A percentile compares a stretch with the other conserved stretches of the same genome.
phyloP scores from a whole-genome alignment of 1,140 invertebrate species.

The Nymphalis io region DNA sequence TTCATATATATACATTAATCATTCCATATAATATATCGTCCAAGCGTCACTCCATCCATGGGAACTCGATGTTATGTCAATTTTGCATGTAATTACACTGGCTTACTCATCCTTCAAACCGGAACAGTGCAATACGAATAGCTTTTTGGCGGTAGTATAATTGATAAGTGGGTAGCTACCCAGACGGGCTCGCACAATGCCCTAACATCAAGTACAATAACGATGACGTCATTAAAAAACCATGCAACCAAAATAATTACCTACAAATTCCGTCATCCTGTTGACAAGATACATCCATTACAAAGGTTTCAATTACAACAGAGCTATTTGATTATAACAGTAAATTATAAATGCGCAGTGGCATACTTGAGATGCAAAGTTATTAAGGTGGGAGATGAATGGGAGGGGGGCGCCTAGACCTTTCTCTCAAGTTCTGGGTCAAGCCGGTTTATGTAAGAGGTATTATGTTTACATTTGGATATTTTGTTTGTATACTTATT shows the following conservation, averaged over 20 bases:
- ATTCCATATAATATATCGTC: too few relatives aligned
- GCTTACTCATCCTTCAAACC: too few relatives aligned
- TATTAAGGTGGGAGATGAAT: conserved; percentile 11
- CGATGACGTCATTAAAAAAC: background rate
- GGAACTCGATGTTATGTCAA: too few relatives aligned
- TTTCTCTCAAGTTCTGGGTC: conserved; percentile 47
- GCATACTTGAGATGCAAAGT: conserved; percentile 14
- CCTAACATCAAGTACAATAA: too few relatives aligned
- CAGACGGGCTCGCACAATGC: too few relatives aligned
- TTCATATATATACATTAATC: too few relatives aligned
- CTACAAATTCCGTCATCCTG: too few relatives aligned
- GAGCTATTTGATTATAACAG: background rate
- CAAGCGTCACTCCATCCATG: too few relatives aligned
- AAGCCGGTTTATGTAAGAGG: conserved; percentile 38
- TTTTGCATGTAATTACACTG: too few relatives aligned
- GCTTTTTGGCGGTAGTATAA: too few relatives aligned
- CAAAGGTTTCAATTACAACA: background rate
- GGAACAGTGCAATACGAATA: too few relatives aligned
- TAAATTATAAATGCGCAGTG: conserved; percentile 9
- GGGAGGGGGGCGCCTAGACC: conserved; percentile 35
- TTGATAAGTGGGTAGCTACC: too few relatives aligned
- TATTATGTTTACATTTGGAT: conserved; percentile 29
- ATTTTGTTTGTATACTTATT: conserved; percentile 1
- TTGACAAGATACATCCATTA: background rate
- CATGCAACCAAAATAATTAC: background rate